phyloP scores from a whole-genome alignment of 2,797 vertebrate genomes.

The Sebastes cheni region DNA sequence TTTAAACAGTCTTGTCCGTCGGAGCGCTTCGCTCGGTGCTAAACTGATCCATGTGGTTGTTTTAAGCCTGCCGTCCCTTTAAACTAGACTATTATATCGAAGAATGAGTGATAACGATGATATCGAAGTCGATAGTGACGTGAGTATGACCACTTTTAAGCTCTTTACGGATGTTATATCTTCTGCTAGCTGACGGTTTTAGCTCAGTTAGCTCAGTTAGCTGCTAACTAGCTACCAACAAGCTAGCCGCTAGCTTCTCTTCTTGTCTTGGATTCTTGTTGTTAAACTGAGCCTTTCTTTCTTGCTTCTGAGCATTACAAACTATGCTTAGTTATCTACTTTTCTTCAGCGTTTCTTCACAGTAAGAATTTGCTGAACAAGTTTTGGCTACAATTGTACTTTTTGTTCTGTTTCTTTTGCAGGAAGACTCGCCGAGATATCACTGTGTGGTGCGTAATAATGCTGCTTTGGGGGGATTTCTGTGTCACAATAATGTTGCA shows the following conservation, averaged over 20 bases:
- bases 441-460: conserved; percentile 89
- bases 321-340: not conserved
- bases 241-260: conserved; percentile 46
- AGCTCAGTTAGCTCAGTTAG: conserved; percentile 60
- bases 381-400: conserved; percentile 82
- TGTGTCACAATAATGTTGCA: conserved; percentile 56
- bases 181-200: conserved; percentile 28
- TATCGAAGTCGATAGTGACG: conserved; percentile 99
- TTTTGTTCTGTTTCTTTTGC: conserved; percentile 86
- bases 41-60: conserved; percentile 80
- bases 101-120: conserved; percentile 99
- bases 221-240: conserved; percentile 64
- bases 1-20: conserved; percentile 59
- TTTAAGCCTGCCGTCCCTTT: conserved; percentile 73
- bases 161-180: conserved; percentile 42
- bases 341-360: conserved; percentile 33
- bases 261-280: conserved; percentile 33
- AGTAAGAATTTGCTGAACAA: conserved; percentile 52
- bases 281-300: not conserved
- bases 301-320: not conserved
- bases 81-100: conserved; percentile 73
- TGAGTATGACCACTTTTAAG: conserved; percentile 81
- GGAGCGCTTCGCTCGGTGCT: conserved; percentile 70
- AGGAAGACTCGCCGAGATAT: conserved; percentile 94
- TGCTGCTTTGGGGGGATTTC: conserved; percentile 61